A percentile compares a stretch with the other conserved stretches of the same genome.
These are phyloP conservation scores for Hormaphis cornu DNA, from an alignment of 1,140 invertebrate genomes.

Conservation along the genomic window DNA sequence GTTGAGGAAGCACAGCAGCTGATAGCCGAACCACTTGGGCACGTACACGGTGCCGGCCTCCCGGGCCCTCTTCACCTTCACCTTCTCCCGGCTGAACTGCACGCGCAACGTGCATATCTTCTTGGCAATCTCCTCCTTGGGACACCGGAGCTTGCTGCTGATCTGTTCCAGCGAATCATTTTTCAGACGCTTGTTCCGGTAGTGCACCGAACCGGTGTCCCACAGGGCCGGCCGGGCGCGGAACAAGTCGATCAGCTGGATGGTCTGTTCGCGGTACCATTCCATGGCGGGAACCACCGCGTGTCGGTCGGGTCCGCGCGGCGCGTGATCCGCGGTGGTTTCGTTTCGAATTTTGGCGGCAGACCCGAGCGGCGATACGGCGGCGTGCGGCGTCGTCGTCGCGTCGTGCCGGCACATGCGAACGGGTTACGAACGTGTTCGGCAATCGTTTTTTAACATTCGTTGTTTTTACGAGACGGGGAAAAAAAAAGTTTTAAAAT, in stretches of 20 bases:
- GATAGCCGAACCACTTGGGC: slow-evolving; percentile 23
- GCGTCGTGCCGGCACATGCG: no score
- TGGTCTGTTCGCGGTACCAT: slow-evolving; percentile 23
- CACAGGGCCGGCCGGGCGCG: slow-evolving; percentile 15
- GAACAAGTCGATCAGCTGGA: slow-evolving; percentile 22
- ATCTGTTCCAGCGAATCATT: slow-evolving; percentile 19
- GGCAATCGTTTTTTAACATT: no score
- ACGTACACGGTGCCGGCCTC: background rate
- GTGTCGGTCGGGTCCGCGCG: background rate
- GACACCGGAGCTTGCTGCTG: slow-evolving; percentile 2
- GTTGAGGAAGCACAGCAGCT: slow-evolving; percentile 14
- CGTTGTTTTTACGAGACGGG: no score
- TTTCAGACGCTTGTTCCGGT: slow-evolving; percentile 18
- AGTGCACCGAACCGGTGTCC: slow-evolving; percentile 24
- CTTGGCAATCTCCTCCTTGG: slow-evolving; percentile 22
- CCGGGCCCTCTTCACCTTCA: slow-evolving; percentile 9
- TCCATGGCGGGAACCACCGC: background rate
- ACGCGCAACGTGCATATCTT: slow-evolving; percentile 24
- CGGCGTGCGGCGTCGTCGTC: no score
- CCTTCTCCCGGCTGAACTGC: slow-evolving; percentile 19
- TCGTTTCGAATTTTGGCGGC: no score
- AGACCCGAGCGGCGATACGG: no score
- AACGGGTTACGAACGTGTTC: no score
- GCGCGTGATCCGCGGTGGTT: background rate
- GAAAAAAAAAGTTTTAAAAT: no score